Evolutionary conservation across 2,113 vertebrate species (phyloP).

Genomic region (Malurus alboscapulatus): DNA sequence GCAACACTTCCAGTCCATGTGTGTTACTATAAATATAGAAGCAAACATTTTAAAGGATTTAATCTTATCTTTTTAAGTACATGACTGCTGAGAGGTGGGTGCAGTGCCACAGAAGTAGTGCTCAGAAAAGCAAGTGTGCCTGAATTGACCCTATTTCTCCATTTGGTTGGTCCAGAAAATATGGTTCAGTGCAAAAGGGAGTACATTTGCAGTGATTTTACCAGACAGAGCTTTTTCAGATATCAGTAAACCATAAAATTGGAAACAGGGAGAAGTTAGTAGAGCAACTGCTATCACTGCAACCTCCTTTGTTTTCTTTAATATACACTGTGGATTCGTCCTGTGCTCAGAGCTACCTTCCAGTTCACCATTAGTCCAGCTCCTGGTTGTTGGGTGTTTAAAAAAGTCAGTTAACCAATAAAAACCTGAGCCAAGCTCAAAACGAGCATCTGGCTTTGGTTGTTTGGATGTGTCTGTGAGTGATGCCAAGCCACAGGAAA

Average conservation of each 20-base stretch:
- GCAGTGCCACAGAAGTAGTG: neutral
- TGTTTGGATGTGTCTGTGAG: constrained; percentile 30
- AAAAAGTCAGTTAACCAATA: constrained; percentile 27
- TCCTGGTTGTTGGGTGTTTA: neutral
- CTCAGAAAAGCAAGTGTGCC: neutral
- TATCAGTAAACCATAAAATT: neutral
- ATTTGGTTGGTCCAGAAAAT: neutral
- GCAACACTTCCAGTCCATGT: neutral
- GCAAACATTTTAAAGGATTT: neutral
- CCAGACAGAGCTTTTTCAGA: neutral
- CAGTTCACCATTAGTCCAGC: neutral
- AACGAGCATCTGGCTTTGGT: neutral
- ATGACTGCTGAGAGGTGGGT: neutral
- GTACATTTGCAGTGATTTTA: neutral
- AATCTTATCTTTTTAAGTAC: neutral
- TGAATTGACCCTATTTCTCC: neutral
- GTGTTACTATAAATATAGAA: neutral
- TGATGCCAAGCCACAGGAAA: constrained; percentile 10
- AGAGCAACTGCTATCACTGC: neutral
- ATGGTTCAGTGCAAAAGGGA: neutral
- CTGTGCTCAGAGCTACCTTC: neutral
- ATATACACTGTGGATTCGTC: neutral
- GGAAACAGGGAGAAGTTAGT: neutral
- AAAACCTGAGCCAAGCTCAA: constrained; percentile 21
- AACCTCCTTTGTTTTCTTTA: neutral